phyloP scores from a whole-genome alignment of 2,797 vertebrate genomes.

The Alcedo quadribrachys region DNA sequence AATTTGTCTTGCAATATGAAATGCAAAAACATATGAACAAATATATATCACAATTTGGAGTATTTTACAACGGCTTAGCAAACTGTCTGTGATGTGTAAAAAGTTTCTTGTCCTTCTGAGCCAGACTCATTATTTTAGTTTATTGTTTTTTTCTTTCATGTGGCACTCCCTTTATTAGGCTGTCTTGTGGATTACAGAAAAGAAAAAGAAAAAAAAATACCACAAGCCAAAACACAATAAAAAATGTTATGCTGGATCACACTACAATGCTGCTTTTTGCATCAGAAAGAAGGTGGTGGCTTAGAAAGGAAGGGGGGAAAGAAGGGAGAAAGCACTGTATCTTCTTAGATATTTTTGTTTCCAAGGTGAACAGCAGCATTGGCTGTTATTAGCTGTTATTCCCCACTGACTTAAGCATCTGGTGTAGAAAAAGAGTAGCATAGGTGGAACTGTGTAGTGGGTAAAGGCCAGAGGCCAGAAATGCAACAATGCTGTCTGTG shows the following conservation, averaged over 20 bases:
- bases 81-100: slow-evolving; percentile 29
- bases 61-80: neutral
- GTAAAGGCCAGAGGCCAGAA: neutral
- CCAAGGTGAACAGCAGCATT: neutral
- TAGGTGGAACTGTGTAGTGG: neutral
- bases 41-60: slow-evolving; percentile 20
- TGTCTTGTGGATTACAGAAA: slow-evolving; percentile 25
- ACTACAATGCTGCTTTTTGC: slow-evolving; percentile 8
- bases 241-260: slow-evolving; percentile 20
- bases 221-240: neutral
- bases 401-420: neutral
- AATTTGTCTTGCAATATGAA: neutral
- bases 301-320: neutral
- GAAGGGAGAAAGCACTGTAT: neutral
- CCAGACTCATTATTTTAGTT: slow-evolving; percentile 46
- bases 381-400: neutral
- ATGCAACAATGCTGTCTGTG: neutral
- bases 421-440: neutral
- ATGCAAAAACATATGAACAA: slow-evolving; percentile 12
- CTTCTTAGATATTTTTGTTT: neutral
- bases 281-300: neutral
- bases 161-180: slow-evolving; percentile 44
- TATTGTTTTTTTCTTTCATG: slow-evolving; percentile 61
- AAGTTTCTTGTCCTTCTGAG: slow-evolving; percentile 21
- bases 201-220: neutral